Conservation (phyloP, 2,888 invertebrate species). For the Leptothorax acervorum region DNA sequence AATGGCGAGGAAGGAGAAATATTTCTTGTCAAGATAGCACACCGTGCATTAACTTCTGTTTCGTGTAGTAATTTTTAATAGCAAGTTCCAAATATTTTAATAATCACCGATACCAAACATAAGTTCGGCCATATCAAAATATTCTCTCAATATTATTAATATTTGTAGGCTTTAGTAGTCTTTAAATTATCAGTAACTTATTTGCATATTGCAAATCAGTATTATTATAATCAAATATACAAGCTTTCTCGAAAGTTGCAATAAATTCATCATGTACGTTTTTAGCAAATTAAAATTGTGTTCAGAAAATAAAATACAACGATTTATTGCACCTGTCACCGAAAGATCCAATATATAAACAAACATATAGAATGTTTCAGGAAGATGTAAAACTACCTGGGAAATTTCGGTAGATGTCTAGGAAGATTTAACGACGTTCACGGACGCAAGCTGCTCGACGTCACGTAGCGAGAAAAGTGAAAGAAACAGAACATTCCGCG, state of each 20-base stretch:
- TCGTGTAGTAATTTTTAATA: neutral
- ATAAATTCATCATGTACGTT: neutral
- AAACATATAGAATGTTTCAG: conserved; percentile 5
- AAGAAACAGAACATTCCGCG: conserved; percentile 46
- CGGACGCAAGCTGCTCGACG: conserved; percentile 17
- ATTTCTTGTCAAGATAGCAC: conserved; percentile 20
- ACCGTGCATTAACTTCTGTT: neutral
- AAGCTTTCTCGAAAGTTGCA: neutral
- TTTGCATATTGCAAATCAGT: neutral
- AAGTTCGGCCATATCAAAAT: neutral
- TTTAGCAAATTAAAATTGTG: neutral
- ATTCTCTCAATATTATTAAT: neutral
- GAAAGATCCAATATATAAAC: neutral
- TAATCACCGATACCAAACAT: neutral
- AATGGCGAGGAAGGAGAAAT: conserved; percentile 28
- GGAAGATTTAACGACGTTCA: conserved; percentile 31
- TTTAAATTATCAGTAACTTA: neutral
- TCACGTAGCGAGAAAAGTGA: conserved; percentile 49
- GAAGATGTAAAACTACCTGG: conserved; percentile 14
- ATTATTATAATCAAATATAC: neutral
- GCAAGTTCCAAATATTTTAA: neutral
- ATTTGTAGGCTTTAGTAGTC: neutral
- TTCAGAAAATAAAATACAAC: neutral
- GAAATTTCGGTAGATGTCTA: conserved; percentile 43
- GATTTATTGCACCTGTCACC: neutral